A percentile compares a stretch with the other conserved stretches of the same genome.
Evolutionary conservation across 2,797 vertebrate species (phyloP).

Genomic region (Siniperca undulata): DNA sequence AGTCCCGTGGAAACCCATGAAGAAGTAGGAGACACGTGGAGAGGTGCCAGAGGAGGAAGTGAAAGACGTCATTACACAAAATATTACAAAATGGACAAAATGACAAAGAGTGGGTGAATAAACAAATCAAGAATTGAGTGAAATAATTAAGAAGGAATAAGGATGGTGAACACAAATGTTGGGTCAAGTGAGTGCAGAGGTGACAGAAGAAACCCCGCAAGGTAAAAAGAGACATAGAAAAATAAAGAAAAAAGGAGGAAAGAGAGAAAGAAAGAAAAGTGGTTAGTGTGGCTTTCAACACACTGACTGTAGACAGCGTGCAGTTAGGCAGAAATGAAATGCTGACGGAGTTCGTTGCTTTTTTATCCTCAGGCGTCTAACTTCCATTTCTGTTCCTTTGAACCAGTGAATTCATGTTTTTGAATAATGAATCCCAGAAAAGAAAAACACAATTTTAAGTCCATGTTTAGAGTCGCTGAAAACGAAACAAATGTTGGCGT

Average conservation of each 20-base stretch:
- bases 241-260: conserved; percentile 21
- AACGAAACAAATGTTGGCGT: neutral
- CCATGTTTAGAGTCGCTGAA: neutral
- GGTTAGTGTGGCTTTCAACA: conserved; percentile 62
- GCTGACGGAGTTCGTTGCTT: neutral
- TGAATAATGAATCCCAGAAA: neutral
- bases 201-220: conserved; percentile 20
- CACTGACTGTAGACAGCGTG: conserved; percentile 51
- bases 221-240: conserved; percentile 37
- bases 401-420: neutral
- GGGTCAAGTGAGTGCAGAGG: conserved; percentile 16
- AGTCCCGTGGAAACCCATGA: conserved; percentile 12
- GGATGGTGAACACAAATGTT: conserved; percentile 43
- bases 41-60: neutral
- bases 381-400: neutral
- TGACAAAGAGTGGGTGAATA: conserved; percentile 12
- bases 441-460: neutral
- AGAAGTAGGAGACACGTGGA: conserved; percentile 3
- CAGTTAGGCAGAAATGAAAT: conserved; percentile 44
- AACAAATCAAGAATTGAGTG: conserved; percentile 15
- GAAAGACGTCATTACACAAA: neutral
- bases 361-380: neutral
- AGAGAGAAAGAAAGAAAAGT: conserved; percentile 46
- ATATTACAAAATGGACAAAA: neutral
- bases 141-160: conserved; percentile 20